Percentiles rank a stretch among this genome's conserved stretches.
phyloP scores from a whole-genome alignment of 2,797 vertebrate species.

The Ceryle rudis region DNA sequence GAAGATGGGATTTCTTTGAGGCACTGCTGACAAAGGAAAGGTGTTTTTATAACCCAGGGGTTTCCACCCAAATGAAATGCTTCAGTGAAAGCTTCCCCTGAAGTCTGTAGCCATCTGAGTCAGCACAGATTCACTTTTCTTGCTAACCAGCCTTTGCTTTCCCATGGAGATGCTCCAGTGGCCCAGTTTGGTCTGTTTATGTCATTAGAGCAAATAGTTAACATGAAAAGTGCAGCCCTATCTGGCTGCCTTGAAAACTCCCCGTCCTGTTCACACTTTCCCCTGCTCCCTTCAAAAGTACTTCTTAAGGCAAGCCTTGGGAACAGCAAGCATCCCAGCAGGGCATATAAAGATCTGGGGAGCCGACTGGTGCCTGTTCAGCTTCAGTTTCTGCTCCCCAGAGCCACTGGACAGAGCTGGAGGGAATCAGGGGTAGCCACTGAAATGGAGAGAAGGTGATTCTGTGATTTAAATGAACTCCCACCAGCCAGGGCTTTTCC shows the following conservation, averaged over 20 bases:
- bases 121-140: conserved; percentile 4
- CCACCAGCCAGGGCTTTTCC: background rate
- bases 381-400: background rate
- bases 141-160: background rate
- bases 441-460: background rate
- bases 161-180: background rate
- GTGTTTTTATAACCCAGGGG: background rate
- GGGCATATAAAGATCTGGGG: background rate
- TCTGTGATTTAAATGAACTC: background rate
- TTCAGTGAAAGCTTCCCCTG: conserved; percentile 38
- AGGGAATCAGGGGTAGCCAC: background rate
- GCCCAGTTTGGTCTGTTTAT: background rate
- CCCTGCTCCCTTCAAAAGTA: background rate
- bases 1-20: background rate
- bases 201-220: background rate
- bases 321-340: background rate
- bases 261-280: background rate
- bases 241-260: background rate
- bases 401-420: background rate
- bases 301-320: background rate
- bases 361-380: background rate
- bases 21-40: background rate
- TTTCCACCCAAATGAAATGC: background rate
- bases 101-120: conserved; percentile 16
- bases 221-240: background rate